phyloP scores from a whole-genome alignment of 2,113 vertebrate species.

The Perca fluviatilis region DNA sequence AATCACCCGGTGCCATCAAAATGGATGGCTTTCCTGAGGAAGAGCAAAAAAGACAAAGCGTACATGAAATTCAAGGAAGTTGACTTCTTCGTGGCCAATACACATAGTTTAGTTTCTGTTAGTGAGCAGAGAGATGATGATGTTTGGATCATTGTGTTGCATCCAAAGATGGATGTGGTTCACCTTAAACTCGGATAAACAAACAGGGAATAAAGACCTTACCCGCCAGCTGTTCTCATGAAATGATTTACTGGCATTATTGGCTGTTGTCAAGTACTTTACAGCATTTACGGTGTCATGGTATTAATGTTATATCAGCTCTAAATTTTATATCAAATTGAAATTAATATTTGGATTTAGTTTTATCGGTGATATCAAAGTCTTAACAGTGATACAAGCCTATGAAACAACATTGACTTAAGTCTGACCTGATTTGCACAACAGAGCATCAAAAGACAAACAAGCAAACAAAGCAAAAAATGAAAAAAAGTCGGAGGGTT shows the following conservation, averaged over 20 bases:
- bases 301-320: neutral
- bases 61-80: conserved; percentile 42
- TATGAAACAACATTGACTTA: neutral
- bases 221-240: neutral
- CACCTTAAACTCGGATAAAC: neutral
- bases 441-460: neutral
- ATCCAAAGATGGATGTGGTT: conserved; percentile 32
- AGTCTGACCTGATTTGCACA: neutral
- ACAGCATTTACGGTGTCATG: neutral
- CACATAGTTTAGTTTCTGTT: conserved; percentile 30
- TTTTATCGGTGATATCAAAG: neutral
- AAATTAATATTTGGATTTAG: neutral
- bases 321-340: neutral
- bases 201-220: neutral
- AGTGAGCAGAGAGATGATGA: conserved; percentile 33
- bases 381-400: no score
- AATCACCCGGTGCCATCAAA: conserved; percentile 67
- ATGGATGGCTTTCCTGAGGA: conserved; percentile 46
- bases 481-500: neutral
- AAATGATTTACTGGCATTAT: neutral
- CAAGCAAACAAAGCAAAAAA: neutral
- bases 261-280: neutral
- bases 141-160: neutral
- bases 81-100: conserved; percentile 36
- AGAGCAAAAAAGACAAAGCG: conserved; percentile 53